phyloP scores from a whole-genome alignment of 1,140 invertebrate genomes.

The Dendrolimus kikuchii region DNA sequence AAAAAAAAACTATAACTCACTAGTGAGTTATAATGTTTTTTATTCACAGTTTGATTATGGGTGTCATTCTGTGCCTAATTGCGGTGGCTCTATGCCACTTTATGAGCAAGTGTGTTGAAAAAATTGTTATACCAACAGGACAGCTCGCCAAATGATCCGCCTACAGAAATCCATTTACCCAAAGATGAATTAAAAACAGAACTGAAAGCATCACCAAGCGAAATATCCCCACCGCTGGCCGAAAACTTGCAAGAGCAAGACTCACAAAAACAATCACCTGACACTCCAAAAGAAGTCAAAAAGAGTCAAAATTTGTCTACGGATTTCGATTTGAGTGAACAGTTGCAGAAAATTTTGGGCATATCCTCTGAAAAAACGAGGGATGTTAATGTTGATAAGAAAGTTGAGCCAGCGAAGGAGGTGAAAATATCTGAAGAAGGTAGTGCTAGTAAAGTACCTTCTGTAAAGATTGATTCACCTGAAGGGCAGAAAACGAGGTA shows the following conservation, averaged over 20 bases:
- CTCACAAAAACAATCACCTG: slow-evolving; percentile 56
- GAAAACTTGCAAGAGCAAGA: slow-evolving; percentile 40
- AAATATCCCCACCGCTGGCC: slow-evolving; percentile 58
- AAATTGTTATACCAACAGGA: slow-evolving; percentile 13
- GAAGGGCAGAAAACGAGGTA: slow-evolving; percentile 60
- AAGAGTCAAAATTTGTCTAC: slow-evolving; percentile 68
- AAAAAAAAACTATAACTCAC: too few species aligned
- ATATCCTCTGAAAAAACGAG: slow-evolving; percentile 64
- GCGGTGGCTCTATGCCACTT: too few species aligned
- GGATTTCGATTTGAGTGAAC: slow-evolving; percentile 68
- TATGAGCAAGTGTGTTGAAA: too few species aligned
- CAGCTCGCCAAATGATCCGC: slow-evolving; percentile 57
- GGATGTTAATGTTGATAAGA: slow-evolving; percentile 40
- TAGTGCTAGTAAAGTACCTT: slow-evolving; percentile 47
- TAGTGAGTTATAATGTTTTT: too few species aligned
- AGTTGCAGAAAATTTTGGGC: slow-evolving; percentile 67
- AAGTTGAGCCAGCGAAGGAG: slow-evolving; percentile 47
- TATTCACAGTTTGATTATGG: too few species aligned
- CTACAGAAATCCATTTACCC: slow-evolving; percentile 56
- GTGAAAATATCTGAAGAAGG: slow-evolving; percentile 55
- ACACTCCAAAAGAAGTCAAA: slow-evolving; percentile 61
- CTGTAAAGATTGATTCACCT: slow-evolving; percentile 69
- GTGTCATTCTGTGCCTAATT: too few species aligned
- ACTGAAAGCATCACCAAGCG: slow-evolving; percentile 57
- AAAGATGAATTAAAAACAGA: slow-evolving; percentile 45